Evolutionary conservation across 2,113 vertebrate species (phyloP).

Genomic region (Gobio gobio): DNA sequence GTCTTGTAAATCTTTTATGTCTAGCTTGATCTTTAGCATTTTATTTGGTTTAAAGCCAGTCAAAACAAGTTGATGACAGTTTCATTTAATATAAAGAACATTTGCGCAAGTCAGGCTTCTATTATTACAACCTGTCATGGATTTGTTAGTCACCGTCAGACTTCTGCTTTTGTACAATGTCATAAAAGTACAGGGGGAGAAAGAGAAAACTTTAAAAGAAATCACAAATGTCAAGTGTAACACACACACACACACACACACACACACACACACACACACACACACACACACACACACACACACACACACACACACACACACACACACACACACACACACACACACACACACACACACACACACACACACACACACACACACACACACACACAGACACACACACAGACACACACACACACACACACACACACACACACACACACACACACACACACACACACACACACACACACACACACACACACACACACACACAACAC

Average conservation of each 20-base stretch:
- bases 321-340: too few species aligned
- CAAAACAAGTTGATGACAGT: constrained; percentile 29
- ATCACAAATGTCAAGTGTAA: background rate
- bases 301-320: background rate
- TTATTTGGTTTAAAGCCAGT: constrained; percentile 35
- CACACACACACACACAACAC: too few species aligned
- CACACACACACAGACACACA: constrained; percentile 18
- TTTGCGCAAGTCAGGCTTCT: constrained; percentile 23
- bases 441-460: too few species aligned
- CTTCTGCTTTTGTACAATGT: background rate
- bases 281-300: background rate
- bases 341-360: background rate
- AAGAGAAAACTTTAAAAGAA: background rate
- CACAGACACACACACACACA: background rate
- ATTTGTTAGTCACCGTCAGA: constrained; percentile 25
- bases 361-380: background rate
- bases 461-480: too few species aligned
- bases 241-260: constrained; percentile 7
- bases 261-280: constrained; percentile 8
- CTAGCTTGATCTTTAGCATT: constrained; percentile 1
- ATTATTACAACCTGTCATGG: constrained; percentile 31
- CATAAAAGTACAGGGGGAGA: background rate
- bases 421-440: too few species aligned
- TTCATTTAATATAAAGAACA: background rate
- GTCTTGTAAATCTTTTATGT: constrained; percentile 3